Base-by-base conservation (phyloP, 2,797 vertebrate species). In the Tenualosa thibaudeaui region DNA sequence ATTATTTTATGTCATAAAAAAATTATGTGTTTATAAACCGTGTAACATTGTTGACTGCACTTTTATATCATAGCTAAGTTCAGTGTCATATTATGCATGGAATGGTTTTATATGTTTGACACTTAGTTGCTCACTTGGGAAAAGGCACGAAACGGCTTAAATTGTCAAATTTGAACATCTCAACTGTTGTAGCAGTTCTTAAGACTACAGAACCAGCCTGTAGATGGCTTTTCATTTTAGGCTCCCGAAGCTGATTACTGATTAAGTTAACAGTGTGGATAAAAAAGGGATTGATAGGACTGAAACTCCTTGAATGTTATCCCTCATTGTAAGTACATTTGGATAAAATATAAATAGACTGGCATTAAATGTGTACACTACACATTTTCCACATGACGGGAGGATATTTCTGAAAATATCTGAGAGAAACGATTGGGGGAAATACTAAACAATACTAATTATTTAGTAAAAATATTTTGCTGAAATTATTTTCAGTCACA, bases 401-500 rank as follows among this genome's bases (percentile, higher is more conserved):
- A 4, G 71, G 17, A 22, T 46, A 78, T 22, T 46, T 78, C 40
- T 43, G 71, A 22, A 43, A 78, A 40, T 78, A 7, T 22, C 46
- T 2, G 19, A 46, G 37, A 46, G 6, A 22, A 6, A 46, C 40
- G 37, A 19, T 19, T 43, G 37, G 19, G 50, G 50, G 7, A 2
- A 51, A 9, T 0, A 12, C n/a, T n/a, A 12, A 12, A 51, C 50
- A 46, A 37, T 78, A 78, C 71, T 46, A 19, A 46, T 19, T 43
- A 7, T 78, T 22, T 43, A 78, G 71, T 78, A 78, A 3, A 78
- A 78, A 78, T 0, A 22, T 78, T 78, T 62, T 24, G 22, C 24
- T 78, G 71, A 46, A 78, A 78, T 43, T 22, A 78, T 78, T 68
- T 22, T 60, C 60, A 46, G 82, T 85, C 65, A 84, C 84, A 84